Conservation (phyloP, 2,113 vertebrate genomes). For the Pandion haliaetus region DNA sequence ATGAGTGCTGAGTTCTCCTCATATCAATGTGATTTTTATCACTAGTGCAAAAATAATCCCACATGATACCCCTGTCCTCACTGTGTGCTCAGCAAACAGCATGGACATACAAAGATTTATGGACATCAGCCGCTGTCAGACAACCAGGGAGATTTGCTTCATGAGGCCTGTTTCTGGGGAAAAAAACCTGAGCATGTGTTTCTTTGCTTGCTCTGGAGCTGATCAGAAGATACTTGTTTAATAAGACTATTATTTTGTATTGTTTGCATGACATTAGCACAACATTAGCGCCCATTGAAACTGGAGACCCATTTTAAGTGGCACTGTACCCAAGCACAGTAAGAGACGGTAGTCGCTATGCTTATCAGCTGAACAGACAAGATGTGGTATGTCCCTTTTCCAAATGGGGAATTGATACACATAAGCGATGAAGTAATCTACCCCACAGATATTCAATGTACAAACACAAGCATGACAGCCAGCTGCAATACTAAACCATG, state of each 20-base stretch:
- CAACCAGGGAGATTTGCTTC: background rate
- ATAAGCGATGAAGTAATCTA: slow-evolving; percentile 25
- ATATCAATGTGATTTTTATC: slow-evolving; percentile 46
- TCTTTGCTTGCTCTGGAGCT: background rate
- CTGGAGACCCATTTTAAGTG: background rate
- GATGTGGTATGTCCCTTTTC: background rate
- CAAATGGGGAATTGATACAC: slow-evolving; percentile 19
- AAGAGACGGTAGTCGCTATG: background rate
- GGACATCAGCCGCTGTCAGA: background rate
- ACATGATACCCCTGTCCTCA: background rate
- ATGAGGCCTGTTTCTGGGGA: background rate
- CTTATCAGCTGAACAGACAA: slow-evolving; percentile 40
- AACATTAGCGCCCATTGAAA: background rate
- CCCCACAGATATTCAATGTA: slow-evolving; percentile 19
- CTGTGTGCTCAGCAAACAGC: slow-evolving; percentile 28
- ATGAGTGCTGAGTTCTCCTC: background rate
- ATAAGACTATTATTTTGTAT: background rate
- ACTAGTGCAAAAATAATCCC: slow-evolving; percentile 42
- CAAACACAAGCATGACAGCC: slow-evolving; percentile 24
- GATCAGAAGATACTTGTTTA: background rate
- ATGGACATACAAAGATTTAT: slow-evolving; percentile 46
- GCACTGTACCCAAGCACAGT: background rate
- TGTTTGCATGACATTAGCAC: slow-evolving; percentile 19
- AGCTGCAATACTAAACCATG: slow-evolving; percentile 1
- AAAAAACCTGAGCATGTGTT: background rate